Evolutionary conservation across 2,113 vertebrate species (phyloP), one percentile per base, ranked within the genome.

Genomic region (Salvelinus alpinus): DNA sequence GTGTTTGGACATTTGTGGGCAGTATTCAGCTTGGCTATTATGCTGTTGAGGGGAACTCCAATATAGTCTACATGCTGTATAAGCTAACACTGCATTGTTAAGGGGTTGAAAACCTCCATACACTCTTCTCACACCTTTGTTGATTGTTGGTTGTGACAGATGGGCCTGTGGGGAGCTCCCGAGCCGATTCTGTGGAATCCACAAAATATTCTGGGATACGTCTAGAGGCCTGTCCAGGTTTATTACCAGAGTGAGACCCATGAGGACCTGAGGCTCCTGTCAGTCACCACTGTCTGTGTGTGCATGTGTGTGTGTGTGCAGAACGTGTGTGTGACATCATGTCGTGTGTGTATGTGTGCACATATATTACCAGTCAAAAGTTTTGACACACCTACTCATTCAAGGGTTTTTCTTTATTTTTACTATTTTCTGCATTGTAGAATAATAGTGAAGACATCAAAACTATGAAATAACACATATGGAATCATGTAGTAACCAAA

Each of bases 21-120:
- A 18, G 14, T 4, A 22, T 62, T 22, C 59, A 62, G 59, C n/a
- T n/a, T 62, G 59, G 59, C 59, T n/a, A 11, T 62, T 22, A 62
- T 62, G 59, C 59, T 62, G n/a, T n/a, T 72, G 47, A 48, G 13
- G 44, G 3, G 12, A 14, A 16, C 16, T 54, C 51, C 16, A 7
- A 7, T 22, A 16, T 14, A n/a, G 6, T 27, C 24, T 66, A 18
- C 25, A 66, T 22, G 9, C 5, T 29, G n/a, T 31, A 62, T n/a
- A 16, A 62, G 64, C 64, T 66, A 29, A 65, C 24, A 18, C 12
- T 24, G n/a, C 38, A 14, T 70, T 44, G 38, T 44, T 44, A 44
- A 44, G 38, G 38, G 69, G 83, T 86, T 78, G 81, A 78, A 75
- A 71, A 79, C 79, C 74, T 80, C 59, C 57, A 78, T 68, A n/a